These are phyloP conservation scores for Apamea monoglypha DNA, from an alignment of 2,888 invertebrate species.

Conservation along the genomic window DNA sequence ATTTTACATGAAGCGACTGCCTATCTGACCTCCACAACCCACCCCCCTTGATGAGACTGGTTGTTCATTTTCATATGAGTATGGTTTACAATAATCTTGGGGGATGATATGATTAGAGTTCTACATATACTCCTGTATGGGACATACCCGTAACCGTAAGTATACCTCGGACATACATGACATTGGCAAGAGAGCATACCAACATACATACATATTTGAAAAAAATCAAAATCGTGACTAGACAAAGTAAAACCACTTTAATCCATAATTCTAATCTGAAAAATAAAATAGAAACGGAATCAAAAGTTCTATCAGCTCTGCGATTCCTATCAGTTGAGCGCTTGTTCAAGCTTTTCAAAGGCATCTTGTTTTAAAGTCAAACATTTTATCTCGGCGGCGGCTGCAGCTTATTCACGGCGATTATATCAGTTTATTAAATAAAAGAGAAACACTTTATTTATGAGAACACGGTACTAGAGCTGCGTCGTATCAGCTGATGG, in stretches of 20 bases:
- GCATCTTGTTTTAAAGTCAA: conserved; percentile 70
- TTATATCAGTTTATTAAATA: conserved; percentile 68
- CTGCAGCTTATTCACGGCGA: conserved; percentile 60
- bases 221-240: not conserved
- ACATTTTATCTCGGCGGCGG: conserved; percentile 70
- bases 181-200: not conserved
- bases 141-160: not conserved
- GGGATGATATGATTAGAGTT: not conserved
- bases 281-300: conserved; percentile 74
- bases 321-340: conserved; percentile 75
- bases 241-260: conserved; percentile 25
- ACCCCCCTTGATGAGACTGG: not conserved
- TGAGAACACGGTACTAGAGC: conserved; percentile 32
- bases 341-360: conserved; percentile 72
- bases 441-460: conserved; percentile 56
- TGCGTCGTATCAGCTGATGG: conserved; percentile 15
- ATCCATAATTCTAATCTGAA: conserved; percentile 34
- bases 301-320: conserved; percentile 72
- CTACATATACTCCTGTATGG: not conserved
- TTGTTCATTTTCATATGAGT: not conserved
- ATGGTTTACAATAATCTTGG: not conserved
- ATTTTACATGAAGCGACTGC: not conserved
- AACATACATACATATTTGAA: not conserved
- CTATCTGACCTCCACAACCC: not conserved
- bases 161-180: not conserved